A percentile compares a stretch with the other conserved stretches of the same genome.
Evolutionary conservation across 2,797 vertebrate species (phyloP).

Genomic region (Microctenopoma stevenorrisi): DNA sequence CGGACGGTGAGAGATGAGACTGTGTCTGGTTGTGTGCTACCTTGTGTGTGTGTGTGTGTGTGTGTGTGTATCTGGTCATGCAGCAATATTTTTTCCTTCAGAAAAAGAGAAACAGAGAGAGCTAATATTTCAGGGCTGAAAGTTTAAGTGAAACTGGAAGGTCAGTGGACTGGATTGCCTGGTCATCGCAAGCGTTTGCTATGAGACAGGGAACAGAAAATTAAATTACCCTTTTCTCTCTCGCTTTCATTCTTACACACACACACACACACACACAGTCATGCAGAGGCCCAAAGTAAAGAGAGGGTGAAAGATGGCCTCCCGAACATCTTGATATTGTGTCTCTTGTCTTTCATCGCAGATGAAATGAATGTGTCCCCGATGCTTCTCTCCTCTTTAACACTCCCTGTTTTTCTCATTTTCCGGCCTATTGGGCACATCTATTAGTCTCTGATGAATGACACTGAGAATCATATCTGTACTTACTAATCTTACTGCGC

Average conservation of each 20-base stretch:
- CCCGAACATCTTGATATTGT: constrained; percentile 75
- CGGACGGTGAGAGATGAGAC: constrained; percentile 69
- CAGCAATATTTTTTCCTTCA: constrained; percentile 44
- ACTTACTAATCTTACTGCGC: constrained; percentile 52
- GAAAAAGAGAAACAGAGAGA: constrained; percentile 37
- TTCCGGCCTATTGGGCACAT: constrained; percentile 72
- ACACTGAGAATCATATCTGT: constrained; percentile 60
- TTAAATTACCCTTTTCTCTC: constrained; percentile 70
- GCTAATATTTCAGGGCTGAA: constrained; percentile 72
- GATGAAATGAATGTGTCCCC: constrained; percentile 71
- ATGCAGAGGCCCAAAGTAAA: constrained; percentile 50
- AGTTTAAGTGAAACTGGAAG: constrained; percentile 73
- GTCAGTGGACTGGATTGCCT: constrained; percentile 70
- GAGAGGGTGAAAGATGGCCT: constrained; percentile 69
- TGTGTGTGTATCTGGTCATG: constrained; percentile 15
- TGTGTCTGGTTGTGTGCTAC: neutral
- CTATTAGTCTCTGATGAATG: constrained; percentile 78
- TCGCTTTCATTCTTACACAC: constrained; percentile 16
- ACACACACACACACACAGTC: constrained; percentile 37
- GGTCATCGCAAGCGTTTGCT: constrained; percentile 49
- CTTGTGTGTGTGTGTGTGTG: constrained; percentile 10
- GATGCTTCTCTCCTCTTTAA: constrained; percentile 37
- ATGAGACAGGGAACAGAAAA: constrained; percentile 66
- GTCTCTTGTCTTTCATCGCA: constrained; percentile 73
- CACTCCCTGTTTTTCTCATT: constrained; percentile 57